These are phyloP conservation scores for Solen grandis DNA, from an alignment of 1,140 invertebrate genomes.

Conservation along the genomic window DNA sequence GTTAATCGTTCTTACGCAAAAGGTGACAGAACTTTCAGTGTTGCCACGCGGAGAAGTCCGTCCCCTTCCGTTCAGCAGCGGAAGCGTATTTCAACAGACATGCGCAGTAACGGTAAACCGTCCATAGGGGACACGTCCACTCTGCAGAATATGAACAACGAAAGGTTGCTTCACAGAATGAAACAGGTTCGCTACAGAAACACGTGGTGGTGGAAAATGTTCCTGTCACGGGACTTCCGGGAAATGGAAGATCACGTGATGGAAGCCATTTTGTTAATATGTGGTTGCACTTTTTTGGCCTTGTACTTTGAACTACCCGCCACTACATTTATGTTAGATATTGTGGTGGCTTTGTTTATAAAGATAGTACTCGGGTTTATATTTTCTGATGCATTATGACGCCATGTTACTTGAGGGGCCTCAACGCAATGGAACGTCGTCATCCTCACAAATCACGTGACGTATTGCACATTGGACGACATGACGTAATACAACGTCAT, in stretches of 20 bases:
- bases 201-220: neutral
- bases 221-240: neutral
- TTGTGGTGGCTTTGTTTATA: conserved; percentile 24
- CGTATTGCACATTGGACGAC: too few relatives aligned
- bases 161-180: conserved; percentile 43
- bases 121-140: neutral
- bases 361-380: conserved; percentile 10
- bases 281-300: conserved; percentile 34
- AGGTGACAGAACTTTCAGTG: conserved; percentile 29
- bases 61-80: conserved; percentile 27
- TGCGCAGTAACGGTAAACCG: neutral
- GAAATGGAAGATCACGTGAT: conserved; percentile 8
- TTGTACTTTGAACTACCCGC: conserved; percentile 36
- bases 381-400: neutral
- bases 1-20: conserved; percentile 45
- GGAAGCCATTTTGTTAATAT: conserved; percentile 24
- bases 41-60: conserved; percentile 28
- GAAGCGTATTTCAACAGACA: neutral
- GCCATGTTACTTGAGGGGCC: neutral
- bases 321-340: conserved; percentile 11
- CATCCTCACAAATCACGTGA: too few relatives aligned
- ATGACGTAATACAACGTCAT: too few relatives aligned
- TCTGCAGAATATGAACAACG: conserved; percentile 48
- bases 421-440: too few relatives aligned
- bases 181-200: neutral